Evolutionary conservation across 2,797 vertebrate genomes (phyloP), one percentile per base, ranked within the genome.

Genomic region (Peromyscus eremicus): DNA sequence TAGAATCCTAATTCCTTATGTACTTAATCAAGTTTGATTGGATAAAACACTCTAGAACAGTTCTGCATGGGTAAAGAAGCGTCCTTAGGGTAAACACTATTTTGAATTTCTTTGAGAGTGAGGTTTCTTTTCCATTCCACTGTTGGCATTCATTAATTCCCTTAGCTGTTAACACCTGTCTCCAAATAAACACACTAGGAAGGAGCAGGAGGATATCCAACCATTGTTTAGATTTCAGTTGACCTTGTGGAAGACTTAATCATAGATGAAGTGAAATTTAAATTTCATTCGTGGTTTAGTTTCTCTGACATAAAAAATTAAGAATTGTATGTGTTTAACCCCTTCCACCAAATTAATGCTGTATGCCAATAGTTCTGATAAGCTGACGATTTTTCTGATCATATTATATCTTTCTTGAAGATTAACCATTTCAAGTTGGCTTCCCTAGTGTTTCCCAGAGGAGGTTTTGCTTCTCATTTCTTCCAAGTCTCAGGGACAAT

Each of bases 321-420:
- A 95, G 80, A 92, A 73, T 85, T 91, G 5, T 83, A 19, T 71
- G 12, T 91, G 70, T 62, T 87, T 85, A 81, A 87, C 9, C 27
- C 19, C 68, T 57, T 43, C 46, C 1, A 76, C 87, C 57, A 84
- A 43, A 79, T 89, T 89, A 13, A 57, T 60, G 23, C 82, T 90
- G 16, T 57, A 40, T 55, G 16, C 27, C 43, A 89, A 0, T 84
- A 62, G 52, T 89, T 94, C 55, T 82, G 70, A 23, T 93, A 57
- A 94, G 79, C 66, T 76, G 64, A 90, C 60, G n/a, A n/a, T 94
- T 92, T 55, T 95, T 89, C 52, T 94, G 4, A n/a, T 89, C 62
- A 37, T 64, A 70, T 32, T 95, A 21, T n/a, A 23, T 55, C 37
- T 81, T 91, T 76, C 16, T 43, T 85, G 37, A 96, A 85, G 52